A percentile compares a stretch with the other conserved stretches of the same genome.
Conservation (phyloP, 1,140 invertebrate genomes). For the Thaumatotibia leucotreta region DNA sequence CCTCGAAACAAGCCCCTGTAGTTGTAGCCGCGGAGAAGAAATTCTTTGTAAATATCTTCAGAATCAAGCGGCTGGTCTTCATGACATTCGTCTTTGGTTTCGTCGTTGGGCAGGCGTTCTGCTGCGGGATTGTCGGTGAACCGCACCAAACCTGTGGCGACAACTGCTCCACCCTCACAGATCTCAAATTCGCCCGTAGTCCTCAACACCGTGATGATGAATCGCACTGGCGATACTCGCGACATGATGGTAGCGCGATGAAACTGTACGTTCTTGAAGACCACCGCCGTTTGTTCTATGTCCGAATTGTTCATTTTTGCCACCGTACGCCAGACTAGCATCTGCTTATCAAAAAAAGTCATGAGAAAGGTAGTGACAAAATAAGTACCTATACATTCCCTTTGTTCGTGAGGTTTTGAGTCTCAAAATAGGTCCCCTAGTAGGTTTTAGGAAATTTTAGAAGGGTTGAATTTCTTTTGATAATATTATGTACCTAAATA, state of each 20-base stretch:
- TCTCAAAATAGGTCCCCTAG: no score
- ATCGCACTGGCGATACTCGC: slow-evolving; percentile 88
- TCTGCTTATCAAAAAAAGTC: slow-evolving; percentile 58
- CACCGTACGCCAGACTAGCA: slow-evolving; percentile 94
- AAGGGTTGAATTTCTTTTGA: no score
- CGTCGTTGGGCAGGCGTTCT: slow-evolving; percentile 74
- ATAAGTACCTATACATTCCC: no score
- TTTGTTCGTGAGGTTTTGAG: no score
- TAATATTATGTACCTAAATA: no score
- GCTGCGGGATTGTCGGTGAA: slow-evolving; percentile 69
- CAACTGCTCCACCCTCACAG: slow-evolving; percentile 88
- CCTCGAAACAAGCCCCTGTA: slow-evolving; percentile 93
- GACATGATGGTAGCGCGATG: slow-evolving; percentile 94
- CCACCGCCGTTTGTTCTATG: slow-evolving; percentile 87
- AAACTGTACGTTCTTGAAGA: slow-evolving; percentile 93
- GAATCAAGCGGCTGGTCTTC: slow-evolving; percentile 78
- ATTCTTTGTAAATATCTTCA: slow-evolving; percentile 95
- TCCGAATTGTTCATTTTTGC: slow-evolving; percentile 88
- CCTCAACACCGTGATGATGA: slow-evolving; percentile 92
- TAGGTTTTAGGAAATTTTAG: no score
- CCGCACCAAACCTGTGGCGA: slow-evolving; percentile 86
- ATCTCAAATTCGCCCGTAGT: slow-evolving; percentile 95
- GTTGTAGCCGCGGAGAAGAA: slow-evolving; percentile 94
- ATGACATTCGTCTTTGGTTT: slow-evolving; percentile 38
- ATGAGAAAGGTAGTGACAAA: no score